A percentile compares a stretch with the other conserved stretches of the same genome.
phyloP scores from a whole-genome alignment of 1,140 invertebrate species.

The Pomacea maculata region DNA sequence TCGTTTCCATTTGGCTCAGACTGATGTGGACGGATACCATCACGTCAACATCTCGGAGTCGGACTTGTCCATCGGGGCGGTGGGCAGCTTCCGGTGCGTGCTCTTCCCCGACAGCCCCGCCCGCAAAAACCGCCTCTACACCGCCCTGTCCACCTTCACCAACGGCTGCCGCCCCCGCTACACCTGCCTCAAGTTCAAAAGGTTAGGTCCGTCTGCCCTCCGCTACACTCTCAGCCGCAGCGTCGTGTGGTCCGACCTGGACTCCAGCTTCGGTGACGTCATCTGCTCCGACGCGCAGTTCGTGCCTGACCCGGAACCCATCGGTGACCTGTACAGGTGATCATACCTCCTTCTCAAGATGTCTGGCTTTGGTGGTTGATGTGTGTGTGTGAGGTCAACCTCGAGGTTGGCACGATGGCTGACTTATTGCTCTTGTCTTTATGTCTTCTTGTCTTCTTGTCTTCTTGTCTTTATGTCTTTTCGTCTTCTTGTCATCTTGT shows the following conservation, averaged over 20 bases:
- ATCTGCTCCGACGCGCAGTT: conserved; percentile 37
- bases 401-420: background rate
- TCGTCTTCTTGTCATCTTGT: background rate
- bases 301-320: conserved; percentile 37
- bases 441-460: background rate
- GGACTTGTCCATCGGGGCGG: conserved; percentile 26
- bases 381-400: background rate
- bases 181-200: conserved; percentile 38
- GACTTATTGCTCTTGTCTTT: background rate
- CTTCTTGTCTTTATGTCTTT: background rate
- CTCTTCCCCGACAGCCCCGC: conserved; percentile 33
- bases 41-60: conserved; percentile 32
- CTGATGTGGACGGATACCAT: conserved; percentile 17
- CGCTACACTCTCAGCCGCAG: conserved; percentile 39
- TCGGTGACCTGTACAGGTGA: conserved; percentile 37
- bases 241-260: conserved; percentile 37
- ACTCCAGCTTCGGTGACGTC: conserved; percentile 23
- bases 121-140: conserved; percentile 28
- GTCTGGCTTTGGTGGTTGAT: background rate
- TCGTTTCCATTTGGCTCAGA: background rate
- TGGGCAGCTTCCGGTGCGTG: conserved; percentile 46
- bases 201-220: conserved; percentile 33
- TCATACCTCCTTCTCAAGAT: background rate
- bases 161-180: conserved; percentile 52
- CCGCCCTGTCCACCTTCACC: conserved; percentile 39